A percentile compares a stretch with the other conserved stretches of the same genome.
Evolutionary conservation across 1,140 invertebrate genomes (phyloP).

Genomic region (Oppia nitens): DNA sequence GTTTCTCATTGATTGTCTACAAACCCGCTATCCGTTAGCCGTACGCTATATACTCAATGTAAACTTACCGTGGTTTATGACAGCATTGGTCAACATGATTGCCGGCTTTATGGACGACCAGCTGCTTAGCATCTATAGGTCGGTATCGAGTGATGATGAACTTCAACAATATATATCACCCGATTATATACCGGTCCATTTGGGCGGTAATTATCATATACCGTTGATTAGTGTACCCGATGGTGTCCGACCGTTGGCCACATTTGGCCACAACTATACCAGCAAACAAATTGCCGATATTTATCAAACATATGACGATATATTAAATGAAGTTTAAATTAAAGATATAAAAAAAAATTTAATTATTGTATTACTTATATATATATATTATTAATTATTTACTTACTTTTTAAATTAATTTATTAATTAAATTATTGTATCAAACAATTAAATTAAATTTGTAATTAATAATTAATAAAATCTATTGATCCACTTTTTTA

Average conservation of each 20-base stretch:
- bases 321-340: too few species aligned
- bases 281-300: too few species aligned
- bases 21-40: background rate
- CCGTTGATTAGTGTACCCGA: background rate
- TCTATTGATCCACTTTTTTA: too few species aligned
- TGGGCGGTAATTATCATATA: background rate
- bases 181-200: background rate
- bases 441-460: too few species aligned
- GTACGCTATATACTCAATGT: background rate
- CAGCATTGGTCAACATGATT: background rate
- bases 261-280: too few species aligned
- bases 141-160: background rate
- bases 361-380: too few species aligned
- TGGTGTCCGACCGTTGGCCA: background rate
- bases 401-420: too few species aligned
- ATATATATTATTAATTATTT: too few species aligned
- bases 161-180: background rate
- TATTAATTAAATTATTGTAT: too few species aligned
- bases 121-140: background rate
- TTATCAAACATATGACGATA: too few species aligned
- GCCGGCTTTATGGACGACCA: background rate
- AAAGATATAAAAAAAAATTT: too few species aligned
- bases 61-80: slow-evolving; percentile 2
- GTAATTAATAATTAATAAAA: too few species aligned
- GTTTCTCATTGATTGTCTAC: background rate